phyloP scores from a whole-genome alignment of 1,140 invertebrate species.

The Ladona fulva region DNA sequence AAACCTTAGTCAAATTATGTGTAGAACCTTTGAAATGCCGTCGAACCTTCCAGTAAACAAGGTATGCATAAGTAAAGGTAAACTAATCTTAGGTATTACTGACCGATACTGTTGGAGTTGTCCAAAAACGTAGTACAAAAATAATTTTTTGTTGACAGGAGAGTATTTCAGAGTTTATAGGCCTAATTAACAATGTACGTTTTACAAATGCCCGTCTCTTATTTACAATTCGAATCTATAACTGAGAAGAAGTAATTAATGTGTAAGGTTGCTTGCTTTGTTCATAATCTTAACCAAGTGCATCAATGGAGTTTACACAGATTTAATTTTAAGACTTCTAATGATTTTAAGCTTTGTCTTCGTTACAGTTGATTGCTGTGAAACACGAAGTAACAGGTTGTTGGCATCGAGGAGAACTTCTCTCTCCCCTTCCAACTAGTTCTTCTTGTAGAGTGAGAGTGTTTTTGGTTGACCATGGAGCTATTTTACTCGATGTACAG shows the following conservation, averaged over 20 bases:
- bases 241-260: background rate
- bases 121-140: no score
- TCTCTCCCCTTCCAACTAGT: background rate
- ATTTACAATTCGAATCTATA: background rate
- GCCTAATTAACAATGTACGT: background rate
- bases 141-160: no score
- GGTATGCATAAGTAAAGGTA: no score
- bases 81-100: no score
- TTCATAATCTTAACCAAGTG: background rate
- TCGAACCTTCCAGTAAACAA: background rate
- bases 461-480: background rate
- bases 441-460: background rate
- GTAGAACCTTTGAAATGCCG: background rate
- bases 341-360: background rate
- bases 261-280: background rate
- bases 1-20: background rate
- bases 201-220: no score
- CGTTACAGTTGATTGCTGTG: background rate
- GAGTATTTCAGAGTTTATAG: background rate
- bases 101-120: no score
- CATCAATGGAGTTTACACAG: background rate
- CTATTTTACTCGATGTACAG: background rate
- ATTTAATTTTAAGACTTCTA: background rate
- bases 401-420: background rate
- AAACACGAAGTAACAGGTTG: background rate